Evolutionary conservation across 2,888 invertebrate genomes (phyloP).

Genomic region (Aproaerema taeniolella): DNA sequence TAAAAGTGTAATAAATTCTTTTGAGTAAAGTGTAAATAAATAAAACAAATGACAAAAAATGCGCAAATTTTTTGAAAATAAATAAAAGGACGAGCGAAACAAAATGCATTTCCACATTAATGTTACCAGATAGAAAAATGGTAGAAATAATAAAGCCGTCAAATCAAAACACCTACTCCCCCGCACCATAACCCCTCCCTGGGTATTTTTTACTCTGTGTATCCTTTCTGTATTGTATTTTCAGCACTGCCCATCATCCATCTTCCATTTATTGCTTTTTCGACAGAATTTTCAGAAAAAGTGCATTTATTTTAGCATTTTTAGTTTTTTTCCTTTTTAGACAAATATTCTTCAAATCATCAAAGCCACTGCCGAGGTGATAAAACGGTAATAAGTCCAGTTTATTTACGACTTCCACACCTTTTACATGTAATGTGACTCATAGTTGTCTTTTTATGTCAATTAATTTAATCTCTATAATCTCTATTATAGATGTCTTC

Average conservation of each 20-base stretch:
- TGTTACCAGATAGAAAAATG: no score
- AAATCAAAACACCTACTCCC: background rate
- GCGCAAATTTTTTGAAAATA: no score
- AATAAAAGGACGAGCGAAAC: no score
- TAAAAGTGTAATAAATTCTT: no score
- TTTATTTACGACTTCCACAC: no score
- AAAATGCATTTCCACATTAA: no score
- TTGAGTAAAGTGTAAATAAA: no score
- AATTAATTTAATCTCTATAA: slow-evolving; percentile 24
- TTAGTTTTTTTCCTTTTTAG: slow-evolving; percentile 2
- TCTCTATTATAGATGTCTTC: slow-evolving; percentile 85
- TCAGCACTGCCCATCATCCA: slow-evolving; percentile 11
- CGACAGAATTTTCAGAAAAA: slow-evolving; percentile 7
- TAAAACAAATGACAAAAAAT: no score
- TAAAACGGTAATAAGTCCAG: background rate
- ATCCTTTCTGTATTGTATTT: background rate
- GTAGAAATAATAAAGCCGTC: slow-evolving; percentile 2
- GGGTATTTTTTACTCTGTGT: background rate
- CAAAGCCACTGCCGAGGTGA: no score
- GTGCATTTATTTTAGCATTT: slow-evolving; percentile 8
- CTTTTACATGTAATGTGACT: slow-evolving; percentile 41
- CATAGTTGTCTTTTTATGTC: slow-evolving; percentile 52
- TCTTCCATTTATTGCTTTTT: slow-evolving; percentile 15
- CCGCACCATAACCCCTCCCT: background rate
- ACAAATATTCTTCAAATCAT: no score